Conservation (phyloP, 2,797 vertebrate species). For the Poecile montanus region DNA sequence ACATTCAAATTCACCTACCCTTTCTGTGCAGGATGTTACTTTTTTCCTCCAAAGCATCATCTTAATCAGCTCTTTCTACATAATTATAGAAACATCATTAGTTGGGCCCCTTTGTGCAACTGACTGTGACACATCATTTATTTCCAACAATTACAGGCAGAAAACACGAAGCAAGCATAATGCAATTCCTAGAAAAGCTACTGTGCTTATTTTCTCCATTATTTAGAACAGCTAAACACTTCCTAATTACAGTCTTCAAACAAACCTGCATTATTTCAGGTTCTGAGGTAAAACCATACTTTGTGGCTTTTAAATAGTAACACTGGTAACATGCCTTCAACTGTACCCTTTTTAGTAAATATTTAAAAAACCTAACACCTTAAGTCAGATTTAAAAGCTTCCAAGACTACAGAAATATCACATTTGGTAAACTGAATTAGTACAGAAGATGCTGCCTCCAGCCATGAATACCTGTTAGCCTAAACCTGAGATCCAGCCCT, state of each 20-base stretch:
- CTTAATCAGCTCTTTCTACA: not conserved
- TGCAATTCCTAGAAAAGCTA: conserved; percentile 20
- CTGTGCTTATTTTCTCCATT: not conserved
- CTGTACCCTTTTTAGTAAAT: not conserved
- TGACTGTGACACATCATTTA: not conserved
- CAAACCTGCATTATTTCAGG: not conserved
- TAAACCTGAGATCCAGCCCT: not conserved
- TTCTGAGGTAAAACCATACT: conserved; percentile 6
- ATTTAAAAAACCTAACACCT: not conserved
- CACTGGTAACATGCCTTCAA: not conserved
- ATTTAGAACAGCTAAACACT: not conserved
- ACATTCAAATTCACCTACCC: not conserved
- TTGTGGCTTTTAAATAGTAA: not conserved
- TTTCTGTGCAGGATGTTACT: not conserved
- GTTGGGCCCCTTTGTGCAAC: not conserved
- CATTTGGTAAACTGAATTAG: not conserved
- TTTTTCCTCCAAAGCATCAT: not conserved
- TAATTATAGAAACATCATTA: not conserved
- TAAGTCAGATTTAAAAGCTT: not conserved
- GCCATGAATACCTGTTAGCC: not conserved
- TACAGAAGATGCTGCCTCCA: not conserved
- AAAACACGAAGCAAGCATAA: not conserved
- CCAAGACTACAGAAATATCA: not conserved
- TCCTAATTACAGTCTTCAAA: conserved; percentile 10
- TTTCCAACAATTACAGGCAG: not conserved